Evolutionary conservation across 1,140 invertebrate species (phyloP).

Genomic region (Centruroides sculpturatus): DNA sequence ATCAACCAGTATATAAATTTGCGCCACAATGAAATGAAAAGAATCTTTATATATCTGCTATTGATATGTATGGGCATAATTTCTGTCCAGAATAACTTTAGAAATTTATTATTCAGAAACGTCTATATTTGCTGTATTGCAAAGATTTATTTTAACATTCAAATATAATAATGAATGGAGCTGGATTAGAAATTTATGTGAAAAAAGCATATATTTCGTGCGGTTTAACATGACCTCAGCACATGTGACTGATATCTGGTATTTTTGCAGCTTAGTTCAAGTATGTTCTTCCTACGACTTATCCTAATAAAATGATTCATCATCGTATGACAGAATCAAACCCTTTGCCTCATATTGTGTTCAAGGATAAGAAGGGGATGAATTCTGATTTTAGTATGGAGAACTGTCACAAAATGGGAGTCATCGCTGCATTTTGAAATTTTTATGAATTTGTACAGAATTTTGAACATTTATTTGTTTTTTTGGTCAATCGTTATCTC

Average conservation of each 20-base stretch:
- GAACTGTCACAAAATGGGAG: constrained; percentile 58
- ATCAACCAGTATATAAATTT: constrained; percentile 94
- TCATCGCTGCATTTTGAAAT: constrained; percentile 78
- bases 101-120: constrained; percentile 94
- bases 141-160: constrained; percentile 97
- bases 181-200: constrained; percentile 88
- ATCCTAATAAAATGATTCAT: constrained; percentile 43
- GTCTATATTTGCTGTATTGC: constrained; percentile 93
- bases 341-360: neutral
- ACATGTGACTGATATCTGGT: constrained; percentile 29
- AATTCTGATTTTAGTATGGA: constrained; percentile 13
- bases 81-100: constrained; percentile 93
- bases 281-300: constrained; percentile 80
- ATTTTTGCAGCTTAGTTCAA: constrained; percentile 74
- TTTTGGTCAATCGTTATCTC: too few species aligned
- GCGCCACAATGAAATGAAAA: constrained; percentile 95
- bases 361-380: neutral
- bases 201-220: constrained; percentile 88
- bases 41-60: constrained; percentile 91
- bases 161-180: constrained; percentile 77
- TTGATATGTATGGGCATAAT: constrained; percentile 95
- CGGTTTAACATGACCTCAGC: constrained; percentile 78
- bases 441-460: constrained; percentile 64
- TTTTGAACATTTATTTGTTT: too few species aligned
- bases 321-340: neutral